phyloP scores from a whole-genome alignment of 2,113 vertebrate species.

The Xiphias gladius region DNA sequence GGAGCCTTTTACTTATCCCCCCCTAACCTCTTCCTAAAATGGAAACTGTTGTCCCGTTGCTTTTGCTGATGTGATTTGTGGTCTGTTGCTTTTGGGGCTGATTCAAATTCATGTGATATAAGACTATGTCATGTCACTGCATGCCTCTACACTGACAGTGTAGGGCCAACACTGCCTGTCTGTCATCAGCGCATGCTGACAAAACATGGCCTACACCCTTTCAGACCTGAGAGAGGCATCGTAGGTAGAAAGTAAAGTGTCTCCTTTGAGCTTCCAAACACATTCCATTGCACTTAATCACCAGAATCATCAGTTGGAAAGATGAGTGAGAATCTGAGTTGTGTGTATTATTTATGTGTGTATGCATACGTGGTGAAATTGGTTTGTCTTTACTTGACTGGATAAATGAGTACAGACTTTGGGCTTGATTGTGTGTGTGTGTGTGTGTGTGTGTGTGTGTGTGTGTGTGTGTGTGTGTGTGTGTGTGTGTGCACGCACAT shows the following conservation, averaged over 20 bases:
- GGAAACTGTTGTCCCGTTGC: constrained; percentile 62
- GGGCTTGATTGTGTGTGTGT: constrained; percentile 5
- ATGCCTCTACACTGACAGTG: constrained; percentile 69
- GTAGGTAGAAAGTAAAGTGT: constrained; percentile 37
- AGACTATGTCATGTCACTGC: constrained; percentile 63
- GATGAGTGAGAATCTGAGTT: neutral
- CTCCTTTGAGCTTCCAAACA: constrained; percentile 40
- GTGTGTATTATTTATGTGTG: constrained; percentile 40
- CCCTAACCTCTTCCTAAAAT: constrained; percentile 66
- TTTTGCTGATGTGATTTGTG: constrained; percentile 58
- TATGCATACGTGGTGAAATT: neutral
- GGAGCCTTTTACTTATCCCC: constrained; percentile 54
- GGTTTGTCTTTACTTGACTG: constrained; percentile 16
- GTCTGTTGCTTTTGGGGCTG: constrained; percentile 65
- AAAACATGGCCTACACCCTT: constrained; percentile 61
- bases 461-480: constrained; percentile 30
- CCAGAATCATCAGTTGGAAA: neutral
- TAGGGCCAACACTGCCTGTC: constrained; percentile 51
- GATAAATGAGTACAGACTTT: constrained; percentile 11
- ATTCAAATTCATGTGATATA: constrained; percentile 74
- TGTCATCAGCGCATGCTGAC: constrained; percentile 63
- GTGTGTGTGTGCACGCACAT: constrained; percentile 2
- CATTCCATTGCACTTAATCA: constrained; percentile 65
- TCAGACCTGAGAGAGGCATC: constrained; percentile 50
- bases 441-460: neutral